phyloP scores from a whole-genome alignment of 2,888 invertebrate species.

The Spisula solida region DNA sequence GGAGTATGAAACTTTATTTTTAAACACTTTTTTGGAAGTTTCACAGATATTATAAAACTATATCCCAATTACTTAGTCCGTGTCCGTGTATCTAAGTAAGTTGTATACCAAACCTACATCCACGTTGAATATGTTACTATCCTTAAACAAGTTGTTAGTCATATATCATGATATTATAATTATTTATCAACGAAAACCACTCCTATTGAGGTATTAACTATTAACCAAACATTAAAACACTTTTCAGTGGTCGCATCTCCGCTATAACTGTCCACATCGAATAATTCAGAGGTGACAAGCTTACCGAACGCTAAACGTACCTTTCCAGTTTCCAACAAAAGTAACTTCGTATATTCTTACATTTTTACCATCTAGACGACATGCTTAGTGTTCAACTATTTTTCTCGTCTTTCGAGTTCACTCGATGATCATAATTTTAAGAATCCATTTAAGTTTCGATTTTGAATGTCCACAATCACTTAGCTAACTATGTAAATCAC shows the following conservation, averaged over 20 bases:
- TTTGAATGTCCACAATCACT: constrained; percentile 32
- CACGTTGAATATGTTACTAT: not conserved
- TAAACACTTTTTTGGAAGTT: not conserved
- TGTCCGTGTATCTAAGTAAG: not conserved
- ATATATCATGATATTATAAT: not conserved
- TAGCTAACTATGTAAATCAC: constrained; percentile 32
- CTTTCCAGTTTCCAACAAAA: not conserved
- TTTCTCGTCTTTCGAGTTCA: not conserved
- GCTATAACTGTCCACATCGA: constrained; percentile 39
- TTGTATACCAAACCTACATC: not conserved
- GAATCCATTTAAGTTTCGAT: constrained; percentile 30
- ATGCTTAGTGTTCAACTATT: constrained; percentile 17
- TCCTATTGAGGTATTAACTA: not conserved
- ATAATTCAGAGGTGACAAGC: constrained; percentile 34
- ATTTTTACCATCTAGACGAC: constrained; percentile 32
- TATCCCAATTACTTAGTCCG: not conserved
- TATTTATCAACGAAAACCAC: constrained; percentile 6
- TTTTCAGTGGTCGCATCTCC: constrained; percentile 17
- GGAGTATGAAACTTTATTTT: too few species aligned
- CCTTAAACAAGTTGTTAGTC: constrained; percentile 8
- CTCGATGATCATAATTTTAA: constrained; percentile 26
- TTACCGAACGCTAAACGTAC: not conserved
- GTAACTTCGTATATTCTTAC: constrained; percentile 6
- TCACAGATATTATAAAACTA: not conserved
- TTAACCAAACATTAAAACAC: constrained; percentile 2